Base-by-base conservation (phyloP, 2,888 invertebrate genomes). In the Ormyrus rosae region DNA sequence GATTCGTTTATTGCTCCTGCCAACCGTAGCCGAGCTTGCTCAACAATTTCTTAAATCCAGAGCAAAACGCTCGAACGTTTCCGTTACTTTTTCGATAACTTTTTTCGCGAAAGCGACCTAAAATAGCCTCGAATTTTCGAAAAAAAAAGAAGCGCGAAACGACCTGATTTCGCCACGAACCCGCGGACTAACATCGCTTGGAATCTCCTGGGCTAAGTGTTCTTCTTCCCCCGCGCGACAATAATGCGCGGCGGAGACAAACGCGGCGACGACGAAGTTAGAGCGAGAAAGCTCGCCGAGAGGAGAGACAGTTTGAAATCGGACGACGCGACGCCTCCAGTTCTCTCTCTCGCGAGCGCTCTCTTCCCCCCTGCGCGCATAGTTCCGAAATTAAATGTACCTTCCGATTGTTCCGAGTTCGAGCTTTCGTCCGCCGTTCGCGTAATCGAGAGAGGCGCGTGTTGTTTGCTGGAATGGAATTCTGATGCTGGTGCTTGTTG, bases 251-350 rank as follows among this genome's bases (percentile, higher is more conserved):
- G 46, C 46, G 34, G 53, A 13, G 55, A 50, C 13, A 9, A 70
- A 13, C 58, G 11, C 11, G 63, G 4, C 2, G 11, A 46, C n/a
- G 63, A 7, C 45, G 13, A 13, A 34, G 72, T 8, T 10, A 9
- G 34, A 45, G 48, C 3, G 51, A 53, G 19, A 56, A 45, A 75
- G 19, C 46, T n/a, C 9, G 13, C n/a, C 5, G 10, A 55, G 11
- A 55, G 45, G 6, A 13, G 46, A 74, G 64, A 70, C 74, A 74
- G 65, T 19, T 19, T 74, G 69, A 69, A 74, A 69, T 68, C 56
- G 46, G 45, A 51, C 55, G 8, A 50, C 51, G 56, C 61, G 55
- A 60, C 34, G 67, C 46, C 51, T 78, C 65, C 71, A 53, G 70
- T 77, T 71, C 51, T 9, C 9, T 10, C 19, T 11, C 56, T 7